Percentiles rank a stretch among this genome's conserved stretches.
phyloP scores from a whole-genome alignment of 2,113 vertebrate species.

The Pelecanus crispus region DNA sequence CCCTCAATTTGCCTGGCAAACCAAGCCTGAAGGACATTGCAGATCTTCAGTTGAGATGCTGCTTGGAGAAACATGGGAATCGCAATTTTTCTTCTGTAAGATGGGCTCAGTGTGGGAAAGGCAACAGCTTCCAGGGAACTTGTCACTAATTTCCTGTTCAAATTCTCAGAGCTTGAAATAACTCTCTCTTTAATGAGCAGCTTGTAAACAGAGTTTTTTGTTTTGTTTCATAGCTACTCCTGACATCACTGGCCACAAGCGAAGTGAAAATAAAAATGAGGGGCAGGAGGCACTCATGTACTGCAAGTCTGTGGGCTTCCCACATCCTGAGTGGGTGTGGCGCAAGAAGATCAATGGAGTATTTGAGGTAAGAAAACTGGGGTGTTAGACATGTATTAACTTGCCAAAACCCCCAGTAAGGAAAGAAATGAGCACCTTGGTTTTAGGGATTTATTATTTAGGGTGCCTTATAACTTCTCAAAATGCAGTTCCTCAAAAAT shows the following conservation, averaged over 20 bases:
- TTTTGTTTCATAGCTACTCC: slow-evolving; percentile 79
- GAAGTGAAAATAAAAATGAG: slow-evolving; percentile 97
- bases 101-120: background rate
- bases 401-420: background rate
- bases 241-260: slow-evolving; percentile 90
- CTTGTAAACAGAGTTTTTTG: background rate
- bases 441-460: background rate
- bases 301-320: slow-evolving; percentile 96
- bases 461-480: too few species aligned
- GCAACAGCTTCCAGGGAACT: background rate
- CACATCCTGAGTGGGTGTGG: slow-evolving; percentile 92
- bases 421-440: background rate
- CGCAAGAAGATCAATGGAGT: slow-evolving; percentile 80
- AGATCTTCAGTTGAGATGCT: background rate
- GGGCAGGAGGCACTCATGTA: slow-evolving; percentile 89
- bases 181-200: background rate
- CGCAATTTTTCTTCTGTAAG: background rate
- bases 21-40: background rate
- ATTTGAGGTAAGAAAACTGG: slow-evolving; percentile 70
- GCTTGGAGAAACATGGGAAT: background rate
- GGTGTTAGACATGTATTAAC: accelerated
- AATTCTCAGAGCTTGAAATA: background rate
- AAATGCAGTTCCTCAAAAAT: background rate
- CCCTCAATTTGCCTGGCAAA: background rate
- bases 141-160: background rate